Percentiles rank a stretch among this genome's conserved stretches.
Evolutionary conservation across 2,888 invertebrate genomes (phyloP).

Genomic region (Actias luna): DNA sequence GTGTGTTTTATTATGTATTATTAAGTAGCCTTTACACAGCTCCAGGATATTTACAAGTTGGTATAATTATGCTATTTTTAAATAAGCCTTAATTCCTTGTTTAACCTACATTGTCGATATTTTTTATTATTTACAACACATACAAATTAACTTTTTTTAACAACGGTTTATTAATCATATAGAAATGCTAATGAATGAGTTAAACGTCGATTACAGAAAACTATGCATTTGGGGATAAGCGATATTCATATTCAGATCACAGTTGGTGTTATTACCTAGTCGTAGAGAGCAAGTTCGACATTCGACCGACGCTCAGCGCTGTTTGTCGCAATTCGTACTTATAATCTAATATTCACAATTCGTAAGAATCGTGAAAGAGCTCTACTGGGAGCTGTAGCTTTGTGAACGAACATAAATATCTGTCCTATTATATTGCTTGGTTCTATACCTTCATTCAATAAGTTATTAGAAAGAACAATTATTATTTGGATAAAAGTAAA

Average conservation of each 20-base stretch:
- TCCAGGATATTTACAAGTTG: too few species aligned
- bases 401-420: conserved; percentile 73
- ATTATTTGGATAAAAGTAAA: too few species aligned
- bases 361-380: conserved; percentile 75
- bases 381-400: conserved; percentile 71
- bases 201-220: neutral
- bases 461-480: neutral
- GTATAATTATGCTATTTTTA: too few species aligned
- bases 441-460: neutral
- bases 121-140: too few species aligned
- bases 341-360: conserved; percentile 82
- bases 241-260: conserved; percentile 75
- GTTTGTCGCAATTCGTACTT: conserved; percentile 73
- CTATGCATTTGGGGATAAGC: conserved; percentile 36
- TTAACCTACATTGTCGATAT: too few species aligned
- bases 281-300: conserved; percentile 66
- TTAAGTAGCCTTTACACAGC: too few species aligned
- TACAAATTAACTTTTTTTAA: neutral
- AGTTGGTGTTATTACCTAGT: conserved; percentile 56
- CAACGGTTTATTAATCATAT: neutral
- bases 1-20: too few species aligned
- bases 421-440: conserved; percentile 31
- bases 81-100: too few species aligned
- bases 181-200: neutral
- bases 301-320: conserved; percentile 62